Conservation (phyloP, 1,140 invertebrate genomes). For the Subanguina moxae region DNA sequence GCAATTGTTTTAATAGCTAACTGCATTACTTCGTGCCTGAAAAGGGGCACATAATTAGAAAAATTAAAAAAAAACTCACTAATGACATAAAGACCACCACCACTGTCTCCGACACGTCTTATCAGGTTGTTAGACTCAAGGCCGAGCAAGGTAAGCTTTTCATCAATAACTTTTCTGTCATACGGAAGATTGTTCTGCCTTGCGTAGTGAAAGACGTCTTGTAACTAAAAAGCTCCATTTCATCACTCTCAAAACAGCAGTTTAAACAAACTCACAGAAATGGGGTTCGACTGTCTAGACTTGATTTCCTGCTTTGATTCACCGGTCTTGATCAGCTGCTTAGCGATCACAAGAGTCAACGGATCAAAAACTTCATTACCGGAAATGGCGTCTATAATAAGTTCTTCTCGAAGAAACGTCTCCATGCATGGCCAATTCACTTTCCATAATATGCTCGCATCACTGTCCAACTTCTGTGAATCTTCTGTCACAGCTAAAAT, state of each 20-base stretch:
- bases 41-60: no score
- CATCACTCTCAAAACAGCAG: neutral
- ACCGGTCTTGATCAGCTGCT: conserved; percentile 29
- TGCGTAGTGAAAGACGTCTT: conserved; percentile 31
- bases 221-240: conserved; percentile 12
- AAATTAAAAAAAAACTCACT: no score
- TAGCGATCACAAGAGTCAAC: conserved; percentile 16
- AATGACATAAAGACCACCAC: conserved; percentile 41
- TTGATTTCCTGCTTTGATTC: conserved; percentile 9
- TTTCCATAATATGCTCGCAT: conserved; percentile 27
- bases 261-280: conserved; percentile 19
- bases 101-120: conserved; percentile 40
- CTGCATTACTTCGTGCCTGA: no score
- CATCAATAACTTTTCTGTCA: conserved; percentile 10
- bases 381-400: conserved; percentile 26
- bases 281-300: conserved; percentile 25
- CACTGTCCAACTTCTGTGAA: conserved; percentile 12
- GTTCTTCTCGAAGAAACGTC: conserved; percentile 40
- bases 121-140: conserved; percentile 26
- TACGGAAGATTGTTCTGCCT: conserved; percentile 17
- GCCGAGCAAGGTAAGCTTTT: conserved; percentile 18
- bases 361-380: conserved; percentile 22
- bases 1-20: no score
- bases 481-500: neutral
- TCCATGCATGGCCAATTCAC: conserved; percentile 38